Conservation (phyloP, 1,140 invertebrate genomes). For the Drosophila dunni region DNA sequence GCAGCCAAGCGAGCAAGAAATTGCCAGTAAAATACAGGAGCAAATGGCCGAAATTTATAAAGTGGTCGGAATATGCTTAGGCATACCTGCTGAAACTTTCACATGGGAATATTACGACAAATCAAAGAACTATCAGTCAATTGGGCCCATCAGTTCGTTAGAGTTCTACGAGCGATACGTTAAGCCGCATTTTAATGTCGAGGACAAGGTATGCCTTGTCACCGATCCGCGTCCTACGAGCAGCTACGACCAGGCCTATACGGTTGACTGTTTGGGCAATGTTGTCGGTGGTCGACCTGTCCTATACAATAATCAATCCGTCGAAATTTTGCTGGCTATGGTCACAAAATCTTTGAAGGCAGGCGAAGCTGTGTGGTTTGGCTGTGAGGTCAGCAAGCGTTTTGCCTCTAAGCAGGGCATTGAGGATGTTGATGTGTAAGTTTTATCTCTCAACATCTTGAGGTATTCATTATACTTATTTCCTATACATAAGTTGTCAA, state of each 20-base stretch:
- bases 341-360: slow-evolving; percentile 91
- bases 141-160: slow-evolving; percentile 91
- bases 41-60: slow-evolving; percentile 92
- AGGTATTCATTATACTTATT: neutral
- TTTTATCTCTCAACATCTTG: slow-evolving; percentile 1
- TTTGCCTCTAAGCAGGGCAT: slow-evolving; percentile 93
- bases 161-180: slow-evolving; percentile 94
- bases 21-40: slow-evolving; percentile 87
- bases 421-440: slow-evolving; percentile 91
- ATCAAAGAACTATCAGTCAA: slow-evolving; percentile 90
- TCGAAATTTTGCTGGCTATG: slow-evolving; percentile 90
- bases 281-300: slow-evolving; percentile 91
- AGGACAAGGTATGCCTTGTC: slow-evolving; percentile 94
- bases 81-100: slow-evolving; percentile 92
- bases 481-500: too few species aligned
- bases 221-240: slow-evolving; percentile 92
- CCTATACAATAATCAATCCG: slow-evolving; percentile 95
- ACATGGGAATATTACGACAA: slow-evolving; percentile 96
- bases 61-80: slow-evolving; percentile 92
- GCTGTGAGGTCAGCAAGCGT: slow-evolving; percentile 94
- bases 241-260: slow-evolving; percentile 91
- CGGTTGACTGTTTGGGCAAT: slow-evolving; percentile 95
- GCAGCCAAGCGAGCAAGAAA: slow-evolving; percentile 78
- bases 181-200: slow-evolving; percentile 91
- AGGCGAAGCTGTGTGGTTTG: slow-evolving; percentile 96